These are phyloP conservation scores for Magallana gigas DNA, from an alignment of 1,140 invertebrate species.

Conservation along the genomic window DNA sequence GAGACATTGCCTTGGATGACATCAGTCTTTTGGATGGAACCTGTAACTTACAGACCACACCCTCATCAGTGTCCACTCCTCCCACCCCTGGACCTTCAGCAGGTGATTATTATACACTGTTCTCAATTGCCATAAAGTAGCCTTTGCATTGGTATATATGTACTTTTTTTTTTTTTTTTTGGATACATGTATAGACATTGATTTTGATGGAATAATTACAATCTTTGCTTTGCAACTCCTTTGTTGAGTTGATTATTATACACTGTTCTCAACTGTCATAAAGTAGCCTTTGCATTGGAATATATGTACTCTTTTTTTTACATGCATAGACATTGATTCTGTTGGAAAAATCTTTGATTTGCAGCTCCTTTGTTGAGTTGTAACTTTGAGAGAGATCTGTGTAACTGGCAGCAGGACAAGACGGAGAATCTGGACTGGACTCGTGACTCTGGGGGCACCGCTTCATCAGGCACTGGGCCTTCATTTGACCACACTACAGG, in stretches of 20 bases:
- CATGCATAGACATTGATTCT: too few species aligned
- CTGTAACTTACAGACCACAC: conserved; percentile 68
- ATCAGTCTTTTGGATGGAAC: conserved; percentile 76
- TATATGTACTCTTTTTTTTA: too few species aligned
- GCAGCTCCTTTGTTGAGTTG: conserved; percentile 64
- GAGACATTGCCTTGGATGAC: conserved; percentile 74
- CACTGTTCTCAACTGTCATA: conserved; percentile 46
- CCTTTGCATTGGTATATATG: neutral
- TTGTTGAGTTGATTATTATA: conserved; percentile 61
- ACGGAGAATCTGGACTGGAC: conserved; percentile 71
- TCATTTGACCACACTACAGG: conserved; percentile 70
- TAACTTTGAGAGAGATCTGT: conserved; percentile 75
- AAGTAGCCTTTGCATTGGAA: neutral
- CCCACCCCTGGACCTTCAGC: conserved; percentile 55
- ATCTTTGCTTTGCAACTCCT: conserved; percentile 51
- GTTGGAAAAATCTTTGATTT: neutral
- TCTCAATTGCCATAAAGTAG: conserved; percentile 10
- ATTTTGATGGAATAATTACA: too few species aligned
- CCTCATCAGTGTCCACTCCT: conserved; percentile 30
- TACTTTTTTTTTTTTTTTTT: too few species aligned
- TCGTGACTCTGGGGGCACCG: conserved; percentile 60
- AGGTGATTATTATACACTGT: conserved; percentile 56
- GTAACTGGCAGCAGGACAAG: conserved; percentile 69
- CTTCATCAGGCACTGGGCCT: conserved; percentile 68
- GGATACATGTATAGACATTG: too few species aligned